Base-by-base conservation (phyloP, 2,888 invertebrate species). In the Drosophila rubida region DNA sequence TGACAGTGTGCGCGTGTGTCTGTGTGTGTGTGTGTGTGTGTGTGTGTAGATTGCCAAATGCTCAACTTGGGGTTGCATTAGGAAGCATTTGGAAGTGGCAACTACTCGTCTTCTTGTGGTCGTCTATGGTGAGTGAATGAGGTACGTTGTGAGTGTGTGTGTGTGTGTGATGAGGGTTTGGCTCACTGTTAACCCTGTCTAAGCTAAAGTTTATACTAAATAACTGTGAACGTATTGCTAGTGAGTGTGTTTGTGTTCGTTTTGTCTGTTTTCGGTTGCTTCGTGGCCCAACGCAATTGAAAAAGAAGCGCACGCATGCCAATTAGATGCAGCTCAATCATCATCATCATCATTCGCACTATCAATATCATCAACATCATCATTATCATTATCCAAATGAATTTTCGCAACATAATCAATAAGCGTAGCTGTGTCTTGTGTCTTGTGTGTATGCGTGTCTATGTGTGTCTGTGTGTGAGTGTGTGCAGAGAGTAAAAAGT, bases 251-350 rank as follows among this genome's bases (percentile, higher is more conserved):
- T 13, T 13, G 46, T 63, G 62, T 25, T 25, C 22, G 45, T 44
- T 19, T 16, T 46, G 30, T 42, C 22, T 53, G 42, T 51, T 23
- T 46, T 45, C 44, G 51, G 53, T 55, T 61, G 42, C 58, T 72
- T 69, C 69, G 39, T 53, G 51, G 61, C 45, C 61, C 57, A 61
- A 55, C 51, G 73, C 78, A 72, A 84, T 84, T 87, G 60, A 69
- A 87, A 87, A 79, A 64, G 59, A 61, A 81, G 85, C 87, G 78
- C 81, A 66, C 72, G 58, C 81, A 81, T 90, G 90, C 89, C 86
- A 79, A 83, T 84, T 63, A 82, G 70, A 64, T 76, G 62, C 79
- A 83, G 63, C 55, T 71, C 69, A 74, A 41, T 71, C 45, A 76
- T 44, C 41, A 70, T 42, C 49, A 14, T 22, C 9, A 54, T 37